A percentile compares a stretch with the other conserved stretches of the same genome.
Evolutionary conservation across 37 sponge, comb jelly and placozoan species (phyloP).

Genomic region (Geodia barretti): DNA sequence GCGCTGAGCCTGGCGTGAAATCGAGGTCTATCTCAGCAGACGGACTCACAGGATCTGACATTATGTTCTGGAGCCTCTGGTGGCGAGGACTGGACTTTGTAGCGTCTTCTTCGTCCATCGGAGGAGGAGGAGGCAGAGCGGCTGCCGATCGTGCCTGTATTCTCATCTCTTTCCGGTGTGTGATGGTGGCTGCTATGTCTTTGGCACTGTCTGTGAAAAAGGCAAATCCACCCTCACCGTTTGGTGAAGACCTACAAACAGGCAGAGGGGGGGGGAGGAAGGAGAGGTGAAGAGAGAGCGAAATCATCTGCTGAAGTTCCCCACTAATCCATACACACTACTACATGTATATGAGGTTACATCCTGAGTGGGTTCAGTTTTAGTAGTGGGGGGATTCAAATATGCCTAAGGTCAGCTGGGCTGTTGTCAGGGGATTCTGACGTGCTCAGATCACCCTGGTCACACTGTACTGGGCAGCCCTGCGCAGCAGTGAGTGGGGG

Average conservation of each 20-base stretch:
- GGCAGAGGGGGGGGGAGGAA: too few relatives aligned
- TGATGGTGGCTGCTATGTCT: constrained; percentile 11
- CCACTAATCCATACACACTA: too few relatives aligned
- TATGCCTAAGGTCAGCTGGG: too few relatives aligned
- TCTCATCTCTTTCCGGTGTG: neutral
- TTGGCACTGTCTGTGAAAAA: constrained; percentile 11
- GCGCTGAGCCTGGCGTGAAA: neutral
- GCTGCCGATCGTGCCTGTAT: neutral
- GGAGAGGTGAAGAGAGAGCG: too few relatives aligned
- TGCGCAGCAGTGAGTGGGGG: too few relatives aligned
- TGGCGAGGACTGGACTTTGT: neutral
- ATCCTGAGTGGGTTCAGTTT: too few relatives aligned
- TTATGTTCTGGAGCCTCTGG: neutral
- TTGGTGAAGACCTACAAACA: neutral
- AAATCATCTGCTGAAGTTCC: too few relatives aligned
- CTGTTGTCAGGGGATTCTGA: too few relatives aligned
- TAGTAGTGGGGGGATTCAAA: too few relatives aligned
- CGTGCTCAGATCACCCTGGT: too few relatives aligned
- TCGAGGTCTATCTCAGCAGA: neutral
- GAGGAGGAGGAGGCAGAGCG: neutral
- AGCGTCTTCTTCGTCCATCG: neutral
- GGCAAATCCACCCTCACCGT: neutral
- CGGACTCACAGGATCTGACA: neutral
- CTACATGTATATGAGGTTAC: too few relatives aligned
- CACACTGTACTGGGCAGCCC: too few relatives aligned